phyloP scores from a whole-genome alignment of 2,888 invertebrate genomes.

The Agriopis leucophaearia region DNA sequence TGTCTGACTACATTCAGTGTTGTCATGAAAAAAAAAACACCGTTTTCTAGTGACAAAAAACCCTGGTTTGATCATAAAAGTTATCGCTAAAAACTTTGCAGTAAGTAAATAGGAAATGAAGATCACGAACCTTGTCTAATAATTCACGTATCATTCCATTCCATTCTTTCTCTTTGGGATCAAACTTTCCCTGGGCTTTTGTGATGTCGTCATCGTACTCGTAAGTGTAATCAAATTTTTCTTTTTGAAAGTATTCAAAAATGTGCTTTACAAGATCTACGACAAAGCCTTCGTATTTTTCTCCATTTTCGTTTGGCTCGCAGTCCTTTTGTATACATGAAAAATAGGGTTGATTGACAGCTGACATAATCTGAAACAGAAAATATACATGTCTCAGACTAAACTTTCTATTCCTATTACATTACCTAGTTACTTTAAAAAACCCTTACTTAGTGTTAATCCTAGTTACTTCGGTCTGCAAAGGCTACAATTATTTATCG shows the following conservation, averaged over 20 bases:
- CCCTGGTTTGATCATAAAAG: neutral
- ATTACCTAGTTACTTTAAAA: too few relatives aligned
- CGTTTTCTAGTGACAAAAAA: neutral
- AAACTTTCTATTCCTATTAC: neutral
- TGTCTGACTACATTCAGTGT: too few relatives aligned
- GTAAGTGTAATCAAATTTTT: conserved; percentile 73
- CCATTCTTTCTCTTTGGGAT: conserved; percentile 71
- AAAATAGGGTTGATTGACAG: conserved; percentile 91
- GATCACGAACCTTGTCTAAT: conserved; percentile 69
- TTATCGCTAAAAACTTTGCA: neutral
- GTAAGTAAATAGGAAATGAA: neutral
- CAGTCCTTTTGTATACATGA: conserved; percentile 74
- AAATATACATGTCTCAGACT: neutral
- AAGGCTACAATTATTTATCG: too few relatives aligned
- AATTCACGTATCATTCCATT: conserved; percentile 73
- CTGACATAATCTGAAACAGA: conserved; percentile 84
- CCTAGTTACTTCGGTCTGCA: too few relatives aligned
- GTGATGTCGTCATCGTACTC: conserved; percentile 62
- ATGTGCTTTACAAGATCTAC: conserved; percentile 91
- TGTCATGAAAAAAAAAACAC: neutral
- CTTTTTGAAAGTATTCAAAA: conserved; percentile 83
- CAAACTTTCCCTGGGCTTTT: conserved; percentile 62
- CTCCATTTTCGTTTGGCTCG: conserved; percentile 85
- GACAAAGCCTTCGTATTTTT: conserved; percentile 91
- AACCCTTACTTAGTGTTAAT: too few relatives aligned